Percentiles rank a stretch among this genome's conserved stretches.
These are phyloP conservation scores for Lucinisca nassula DNA, from an alignment of 2,888 invertebrate genomes.

Conservation along the genomic window DNA sequence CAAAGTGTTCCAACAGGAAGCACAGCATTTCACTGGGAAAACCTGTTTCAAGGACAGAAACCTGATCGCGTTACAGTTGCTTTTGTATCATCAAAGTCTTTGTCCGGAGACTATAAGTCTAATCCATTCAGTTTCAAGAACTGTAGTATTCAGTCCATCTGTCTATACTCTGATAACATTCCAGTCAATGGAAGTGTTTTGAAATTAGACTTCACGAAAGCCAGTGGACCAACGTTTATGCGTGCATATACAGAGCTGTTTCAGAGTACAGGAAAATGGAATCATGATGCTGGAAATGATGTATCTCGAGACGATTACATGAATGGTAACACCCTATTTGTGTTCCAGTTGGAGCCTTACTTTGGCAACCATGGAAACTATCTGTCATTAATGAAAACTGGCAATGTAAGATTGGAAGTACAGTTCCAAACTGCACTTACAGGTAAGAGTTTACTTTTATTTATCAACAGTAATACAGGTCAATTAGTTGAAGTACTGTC, in stretches of 20 bases:
- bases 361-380: constrained; percentile 31
- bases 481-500: not conserved
- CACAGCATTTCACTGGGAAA: constrained; percentile 32
- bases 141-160: constrained; percentile 26
- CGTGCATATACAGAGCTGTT: constrained; percentile 34
- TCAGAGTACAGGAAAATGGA: constrained; percentile 25
- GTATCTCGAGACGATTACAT: constrained; percentile 9
- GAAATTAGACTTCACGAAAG: constrained; percentile 25
- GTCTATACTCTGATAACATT: constrained; percentile 30
- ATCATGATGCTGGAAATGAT: constrained; percentile 7
- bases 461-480: no score
- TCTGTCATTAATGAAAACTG: constrained; percentile 33
- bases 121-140: constrained; percentile 47
- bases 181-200: constrained; percentile 29
- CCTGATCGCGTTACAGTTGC: constrained; percentile 26
- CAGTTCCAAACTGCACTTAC: constrained; percentile 9
- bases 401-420: constrained; percentile 32
- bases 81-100: constrained; percentile 32
- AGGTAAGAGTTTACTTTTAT: not conserved
- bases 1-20: constrained; percentile 30
- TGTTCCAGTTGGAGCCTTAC: constrained; percentile 31
- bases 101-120: constrained; percentile 27
- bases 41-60: constrained; percentile 42
- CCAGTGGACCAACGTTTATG: not conserved
- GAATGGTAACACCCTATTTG: constrained; percentile 28